Percentiles rank a stretch among this genome's conserved stretches.
Conservation (phyloP, 1,140 invertebrate genomes). For the Stenopsyche tienmushanensis region DNA sequence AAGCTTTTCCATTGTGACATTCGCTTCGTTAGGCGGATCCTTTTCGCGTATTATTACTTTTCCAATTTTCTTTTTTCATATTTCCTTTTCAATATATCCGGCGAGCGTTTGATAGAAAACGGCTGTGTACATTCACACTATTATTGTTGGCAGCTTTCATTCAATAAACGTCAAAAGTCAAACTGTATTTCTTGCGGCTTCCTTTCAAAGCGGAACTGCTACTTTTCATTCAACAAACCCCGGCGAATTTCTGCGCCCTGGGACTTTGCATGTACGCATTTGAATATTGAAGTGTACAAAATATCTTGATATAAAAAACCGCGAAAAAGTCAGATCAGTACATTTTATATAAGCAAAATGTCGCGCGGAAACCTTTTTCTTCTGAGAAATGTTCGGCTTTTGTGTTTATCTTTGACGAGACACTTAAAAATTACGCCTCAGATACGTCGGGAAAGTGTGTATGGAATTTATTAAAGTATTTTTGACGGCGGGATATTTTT, state of each 20-base stretch:
- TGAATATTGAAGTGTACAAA: background rate
- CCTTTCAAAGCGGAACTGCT: conserved; percentile 29
- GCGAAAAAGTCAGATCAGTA: background rate
- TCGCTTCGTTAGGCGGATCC: too few relatives aligned
- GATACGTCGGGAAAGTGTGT: background rate
- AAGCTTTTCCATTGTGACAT: too few relatives aligned
- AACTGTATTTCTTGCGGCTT: conserved; percentile 24
- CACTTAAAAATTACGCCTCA: background rate
- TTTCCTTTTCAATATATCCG: too few relatives aligned
- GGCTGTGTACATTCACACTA: background rate
- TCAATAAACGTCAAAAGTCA: conserved; percentile 33
- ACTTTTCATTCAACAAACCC: conserved; percentile 9
- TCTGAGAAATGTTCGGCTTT: too few relatives aligned
- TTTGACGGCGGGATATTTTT: background rate
- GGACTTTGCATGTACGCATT: background rate
- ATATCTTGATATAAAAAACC: background rate
- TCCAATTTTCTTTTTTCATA: too few relatives aligned
- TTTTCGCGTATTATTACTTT: too few relatives aligned
- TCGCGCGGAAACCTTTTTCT: background rate
- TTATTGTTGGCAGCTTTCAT: conserved; percentile 21
- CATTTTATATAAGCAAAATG: background rate
- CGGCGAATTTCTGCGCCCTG: background rate
- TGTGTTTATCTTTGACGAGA: background rate
- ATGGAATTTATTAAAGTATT: background rate
- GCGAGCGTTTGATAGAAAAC: background rate